Base-by-base conservation (phyloP, 2,888 invertebrate genomes). In the Slavum lentiscoides region DNA sequence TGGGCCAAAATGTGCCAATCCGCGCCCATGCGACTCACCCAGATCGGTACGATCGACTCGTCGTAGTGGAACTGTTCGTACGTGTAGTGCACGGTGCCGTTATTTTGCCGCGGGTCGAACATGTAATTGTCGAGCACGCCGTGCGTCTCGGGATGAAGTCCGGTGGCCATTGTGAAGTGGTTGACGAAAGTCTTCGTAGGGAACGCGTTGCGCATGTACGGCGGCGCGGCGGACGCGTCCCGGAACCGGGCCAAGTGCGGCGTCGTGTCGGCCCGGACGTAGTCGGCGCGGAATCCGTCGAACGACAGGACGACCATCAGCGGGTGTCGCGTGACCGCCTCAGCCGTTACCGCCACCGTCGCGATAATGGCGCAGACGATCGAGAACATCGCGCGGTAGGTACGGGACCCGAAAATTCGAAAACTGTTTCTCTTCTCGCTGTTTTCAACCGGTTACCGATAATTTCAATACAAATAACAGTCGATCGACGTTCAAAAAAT, bases 161-260 rank as follows among this genome's bases (percentile, higher is more conserved):
- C 92, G 49, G 91, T 93, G 0, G 90, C 91, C 77, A 93, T 90
- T 0, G 91, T 89, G 84, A 91, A 91, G 86, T 93, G 93, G 87
- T 93, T 93, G 0, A 92, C 91, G 85, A 91, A 91, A 1, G 93
- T 93, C 86, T 91, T 91, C 0, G 93, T 92, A 0, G 90, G 89
- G 85, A 91, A 92, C 62, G 90, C 88, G 84, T 90, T 91, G 68
- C 87, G 86, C 87, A 92, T 88, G 84, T 89, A 89, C 82, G 89
- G 89, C 0, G 90, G 87, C 83, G 88, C 87, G 7, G 90, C 89
- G 8, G 92, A 91, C 81, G 88, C 85, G 19, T 86, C 84, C 62
- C 88, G 88, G 64, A 93, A 84, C 76, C 86, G 86, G 67, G 89
- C 87, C 86, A 93, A 88, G 84, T 88, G 88, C 0, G 91, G 90